Evolutionary conservation across 2,113 vertebrate genomes (phyloP).

Genomic region (Oryzias celebensis): DNA sequence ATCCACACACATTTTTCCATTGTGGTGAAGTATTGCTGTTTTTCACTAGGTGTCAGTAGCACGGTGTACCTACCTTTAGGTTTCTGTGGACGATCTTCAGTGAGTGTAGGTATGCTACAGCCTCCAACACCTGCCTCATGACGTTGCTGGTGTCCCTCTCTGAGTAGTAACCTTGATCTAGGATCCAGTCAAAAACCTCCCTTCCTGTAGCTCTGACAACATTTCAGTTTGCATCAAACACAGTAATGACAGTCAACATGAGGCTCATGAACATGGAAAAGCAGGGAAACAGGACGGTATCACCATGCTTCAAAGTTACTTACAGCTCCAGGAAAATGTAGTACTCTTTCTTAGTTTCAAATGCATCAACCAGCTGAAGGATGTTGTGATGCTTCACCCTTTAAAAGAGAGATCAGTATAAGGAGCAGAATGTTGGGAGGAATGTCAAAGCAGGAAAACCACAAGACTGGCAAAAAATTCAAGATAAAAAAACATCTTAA

Average conservation of each 20-base stretch:
- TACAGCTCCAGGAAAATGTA: constrained; percentile 98
- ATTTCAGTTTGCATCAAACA: constrained; percentile 3
- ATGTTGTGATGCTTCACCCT: constrained; percentile 99
- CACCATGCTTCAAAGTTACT: constrained; percentile 66
- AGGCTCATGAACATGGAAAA: background rate
- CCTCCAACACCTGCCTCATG: constrained; percentile 95
- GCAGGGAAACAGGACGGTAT: background rate
- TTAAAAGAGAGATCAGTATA: constrained; percentile 9
- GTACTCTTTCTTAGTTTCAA: constrained; percentile 98
- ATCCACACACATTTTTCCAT: background rate
- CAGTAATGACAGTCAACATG: background rate
- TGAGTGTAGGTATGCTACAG: constrained; percentile 95
- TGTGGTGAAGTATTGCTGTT: constrained; percentile 26
- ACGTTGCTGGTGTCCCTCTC: constrained; percentile 98
- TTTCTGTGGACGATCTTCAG: constrained; percentile 96
- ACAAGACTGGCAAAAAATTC: background rate
- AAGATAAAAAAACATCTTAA: background rate
- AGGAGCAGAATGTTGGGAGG: background rate
- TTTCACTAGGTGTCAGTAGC: constrained; percentile 58
- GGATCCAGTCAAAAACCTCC: constrained; percentile 98
- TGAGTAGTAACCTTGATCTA: constrained; percentile 98
- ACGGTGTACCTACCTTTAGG: constrained; percentile 89
- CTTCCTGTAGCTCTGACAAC: constrained; percentile 88
- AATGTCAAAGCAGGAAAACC: background rate
- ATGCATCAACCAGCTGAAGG: constrained; percentile 93